Base-by-base conservation (phyloP, 2,797 vertebrate genomes). In the Chlorospingus flavigularis region DNA sequence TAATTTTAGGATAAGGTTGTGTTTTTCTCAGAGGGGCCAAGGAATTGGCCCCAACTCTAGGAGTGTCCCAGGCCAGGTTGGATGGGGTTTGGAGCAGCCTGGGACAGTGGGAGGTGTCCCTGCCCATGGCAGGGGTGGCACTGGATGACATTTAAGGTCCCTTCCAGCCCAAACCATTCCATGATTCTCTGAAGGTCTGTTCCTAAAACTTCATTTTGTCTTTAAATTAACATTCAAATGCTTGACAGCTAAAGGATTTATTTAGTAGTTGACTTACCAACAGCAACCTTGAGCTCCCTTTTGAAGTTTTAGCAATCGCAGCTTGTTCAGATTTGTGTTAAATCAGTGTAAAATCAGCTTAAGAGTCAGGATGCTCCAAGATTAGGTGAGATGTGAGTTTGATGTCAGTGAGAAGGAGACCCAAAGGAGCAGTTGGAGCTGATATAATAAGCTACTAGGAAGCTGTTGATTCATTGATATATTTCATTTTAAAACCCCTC, bases 81-180 rank as follows among this genome's bases (percentile, higher is more conserved):
- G 37, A 10, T 0, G 0, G 4, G 19, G 3, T 13, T 63, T 63
- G 50, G 57, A 63, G 14, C 50, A 51, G 0, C n/a, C 39, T 89
- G 43, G n/a, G 37, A 13, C 3, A 6, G 37, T 7, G 12, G 21
- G 0, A 70, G 2, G 2, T 76, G 50, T 39, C 71, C 43, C 20
- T 45, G 20, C 43, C 26, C 28, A 9, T 26, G 50, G 66, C 31
- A 75, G 13, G 9, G 4, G 30, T 62, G 60, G n/a, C 11, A 45
- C 19, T 30, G 16, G 14, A 6, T 16, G 20, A 23, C 0, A 1
- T 70, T 63, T 33, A 70, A 47, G 8, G 6, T 35, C 30, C 30
- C 12, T 40, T 74, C 47, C 40, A 54, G 2, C 35, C 12, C 54
- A 61, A 67, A 45, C 3, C 7, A 33, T 21, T n/a, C 17, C 33